Evolutionary conservation across 2,797 vertebrate species (phyloP), one percentile per base, ranked within the genome.

Genomic region (Rhodeus uyekii): DNA sequence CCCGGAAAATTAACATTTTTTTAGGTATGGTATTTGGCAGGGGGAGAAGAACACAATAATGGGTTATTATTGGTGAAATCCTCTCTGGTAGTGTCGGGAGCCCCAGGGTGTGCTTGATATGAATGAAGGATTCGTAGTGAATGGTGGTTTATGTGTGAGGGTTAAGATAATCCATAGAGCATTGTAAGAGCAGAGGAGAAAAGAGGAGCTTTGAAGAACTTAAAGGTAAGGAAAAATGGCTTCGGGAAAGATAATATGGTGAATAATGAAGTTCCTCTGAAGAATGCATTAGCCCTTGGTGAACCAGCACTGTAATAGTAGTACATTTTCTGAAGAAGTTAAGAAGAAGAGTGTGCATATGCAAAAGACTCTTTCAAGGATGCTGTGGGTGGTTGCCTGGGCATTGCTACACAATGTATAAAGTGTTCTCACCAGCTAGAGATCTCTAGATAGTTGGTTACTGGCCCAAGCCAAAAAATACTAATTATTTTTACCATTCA

Each of bases 141-240:
- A 83, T 64, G 1, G 76, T 39, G 61, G 71, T 78, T 87, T 67
- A 81, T 73, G 76, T 86, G 83, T 68, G 87, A 84, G 71, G 67
- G 67, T 80, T 72, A 63, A 73, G 58, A 81, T 72, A 32, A 79
- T 83, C 24, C 29, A 74, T 22, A 71, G 69, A 39, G 46, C 65
- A 39, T 39, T 73, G 82, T 78, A 82, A 72, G 76, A 83, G 58
- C 38, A 61, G 58, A n/a, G 81, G 60, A 71, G 48, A 69, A 50
- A 34, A 22, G 27, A 38, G 22, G 13, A 22, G 69, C 44, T 65
- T 64, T 39, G n/a, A 81, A 27, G n/a, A 78, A 50, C 29, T 68
- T 60, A 74, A 61, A 72, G 63, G 34, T 60, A 27, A 55, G 46
- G 53, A 74, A 76, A 71, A 55, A 61, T 16, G 46, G 61, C 55